These are phyloP conservation scores for Luscinia luscinia DNA, from an alignment of 2,797 vertebrate species.

Conservation along the genomic window DNA sequence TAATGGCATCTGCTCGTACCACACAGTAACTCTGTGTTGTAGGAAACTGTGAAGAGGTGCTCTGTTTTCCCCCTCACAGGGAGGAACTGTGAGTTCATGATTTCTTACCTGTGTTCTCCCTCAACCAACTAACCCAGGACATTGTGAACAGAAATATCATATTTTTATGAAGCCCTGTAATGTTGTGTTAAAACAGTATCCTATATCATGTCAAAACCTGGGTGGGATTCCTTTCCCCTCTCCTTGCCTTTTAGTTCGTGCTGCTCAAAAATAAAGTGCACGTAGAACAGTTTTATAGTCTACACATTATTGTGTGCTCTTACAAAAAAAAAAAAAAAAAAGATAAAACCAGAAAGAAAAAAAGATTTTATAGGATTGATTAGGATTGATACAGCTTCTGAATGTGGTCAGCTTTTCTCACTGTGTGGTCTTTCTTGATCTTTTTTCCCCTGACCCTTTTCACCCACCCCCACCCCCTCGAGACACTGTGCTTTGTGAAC, in stretches of 20 bases:
- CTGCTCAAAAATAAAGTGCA: background rate
- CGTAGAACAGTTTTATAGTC: slow-evolving; percentile 13
- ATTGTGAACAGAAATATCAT: slow-evolving; percentile 15
- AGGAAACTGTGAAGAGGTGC: background rate
- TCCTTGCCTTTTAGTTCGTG: background rate
- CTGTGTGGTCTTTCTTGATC: slow-evolving; percentile 57
- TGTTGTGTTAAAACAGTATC: slow-evolving; percentile 20
- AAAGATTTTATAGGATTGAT: background rate
- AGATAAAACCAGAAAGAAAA: background rate
- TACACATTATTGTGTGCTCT: background rate
- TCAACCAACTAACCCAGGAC: background rate
- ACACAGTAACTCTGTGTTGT: slow-evolving; percentile 2
- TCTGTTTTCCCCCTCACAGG: background rate
- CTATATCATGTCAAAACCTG: background rate
- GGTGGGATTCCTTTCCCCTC: background rate
- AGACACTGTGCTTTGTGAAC: background rate
- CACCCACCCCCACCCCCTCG: background rate
- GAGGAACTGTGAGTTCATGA: slow-evolving; percentile 36
- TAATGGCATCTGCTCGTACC: slow-evolving; percentile 70
- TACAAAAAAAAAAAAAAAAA: background rate
- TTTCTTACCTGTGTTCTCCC: slow-evolving; percentile 3
- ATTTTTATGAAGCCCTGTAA: slow-evolving; percentile 56
- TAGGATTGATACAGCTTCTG: background rate
- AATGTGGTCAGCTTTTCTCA: slow-evolving; percentile 54
- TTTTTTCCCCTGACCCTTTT: slow-evolving; percentile 31